These are phyloP conservation scores for Tautogolabrus adspersus DNA, from an alignment of 2,113 vertebrate genomes.

Conservation along the genomic window DNA sequence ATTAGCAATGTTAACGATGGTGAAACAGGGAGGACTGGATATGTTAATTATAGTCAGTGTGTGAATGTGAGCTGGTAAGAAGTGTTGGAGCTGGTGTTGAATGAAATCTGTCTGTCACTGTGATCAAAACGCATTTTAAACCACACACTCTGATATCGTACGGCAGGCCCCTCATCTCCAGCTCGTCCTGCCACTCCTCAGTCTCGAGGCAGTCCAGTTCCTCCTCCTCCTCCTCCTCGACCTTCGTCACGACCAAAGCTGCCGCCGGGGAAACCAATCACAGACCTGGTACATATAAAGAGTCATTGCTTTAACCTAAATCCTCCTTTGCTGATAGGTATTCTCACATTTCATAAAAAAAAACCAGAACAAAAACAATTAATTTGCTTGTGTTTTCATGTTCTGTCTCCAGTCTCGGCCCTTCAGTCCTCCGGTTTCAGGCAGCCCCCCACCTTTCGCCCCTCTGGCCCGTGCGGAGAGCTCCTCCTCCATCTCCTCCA, in stretches of 20 bases:
- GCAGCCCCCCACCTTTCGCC: constrained; percentile 95
- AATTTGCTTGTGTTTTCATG: not conserved
- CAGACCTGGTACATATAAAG: constrained; percentile 86
- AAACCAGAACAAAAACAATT: no score
- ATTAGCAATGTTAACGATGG: no score
- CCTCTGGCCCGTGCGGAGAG: constrained; percentile 96
- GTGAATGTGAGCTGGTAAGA: no score
- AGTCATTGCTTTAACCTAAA: not conserved
- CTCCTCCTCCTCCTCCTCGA: constrained; percentile 89
- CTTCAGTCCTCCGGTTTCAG: constrained; percentile 94
- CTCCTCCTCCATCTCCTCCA: constrained; percentile 96
- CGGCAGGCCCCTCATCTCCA: constrained; percentile 91
- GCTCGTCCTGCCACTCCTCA: constrained; percentile 91
- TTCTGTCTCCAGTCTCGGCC: constrained; percentile 87
- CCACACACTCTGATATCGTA: constrained; percentile 31
- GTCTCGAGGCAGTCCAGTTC: constrained; percentile 87
- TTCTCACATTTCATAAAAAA: no score
- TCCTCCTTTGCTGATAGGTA: no score
- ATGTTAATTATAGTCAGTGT: no score
- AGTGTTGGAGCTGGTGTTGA: not conserved
- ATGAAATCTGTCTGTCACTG: constrained; percentile 9
- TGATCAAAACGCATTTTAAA: constrained; percentile 47
- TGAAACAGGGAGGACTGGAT: no score
- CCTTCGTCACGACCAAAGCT: constrained; percentile 94
- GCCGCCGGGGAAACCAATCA: constrained; percentile 91